Percentiles rank a stretch among this genome's conserved stretches.
phyloP scores from a whole-genome alignment of 2,113 vertebrate species.

The Chlamydotis undulata region DNA sequence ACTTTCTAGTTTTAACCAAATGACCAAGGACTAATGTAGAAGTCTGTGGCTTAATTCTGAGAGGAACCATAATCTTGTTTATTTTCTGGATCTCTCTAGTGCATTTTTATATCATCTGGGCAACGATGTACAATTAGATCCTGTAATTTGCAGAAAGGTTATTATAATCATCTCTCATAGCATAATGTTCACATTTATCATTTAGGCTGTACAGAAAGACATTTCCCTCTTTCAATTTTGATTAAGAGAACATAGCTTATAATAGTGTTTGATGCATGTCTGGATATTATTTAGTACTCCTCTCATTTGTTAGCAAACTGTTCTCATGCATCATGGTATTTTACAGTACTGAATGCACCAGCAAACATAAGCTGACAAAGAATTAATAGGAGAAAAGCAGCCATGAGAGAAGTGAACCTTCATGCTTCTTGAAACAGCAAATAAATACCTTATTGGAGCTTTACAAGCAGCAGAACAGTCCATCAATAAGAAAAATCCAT shows the following conservation, averaged over 20 bases:
- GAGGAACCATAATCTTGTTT: background rate
- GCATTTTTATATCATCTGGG: background rate
- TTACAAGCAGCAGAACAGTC: background rate
- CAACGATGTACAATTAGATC: background rate
- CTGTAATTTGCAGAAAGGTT: background rate
- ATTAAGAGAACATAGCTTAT: background rate
- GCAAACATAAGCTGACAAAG: background rate
- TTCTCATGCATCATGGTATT: background rate
- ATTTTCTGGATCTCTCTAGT: background rate
- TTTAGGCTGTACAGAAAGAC: background rate
- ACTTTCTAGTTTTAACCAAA: background rate
- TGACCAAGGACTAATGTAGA: background rate
- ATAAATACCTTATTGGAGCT: background rate
- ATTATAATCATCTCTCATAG: background rate
- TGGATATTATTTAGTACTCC: background rate
- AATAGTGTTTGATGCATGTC: background rate
- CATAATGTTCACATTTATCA: background rate
- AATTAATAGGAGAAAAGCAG: background rate
- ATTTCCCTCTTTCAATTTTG: background rate
- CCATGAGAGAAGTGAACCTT: background rate
- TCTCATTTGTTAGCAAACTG: background rate
- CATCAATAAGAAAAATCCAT: background rate
- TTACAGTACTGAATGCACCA: conserved; percentile 5
- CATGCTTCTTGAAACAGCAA: background rate
- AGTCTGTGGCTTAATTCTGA: background rate